Evolutionary conservation across 2,888 invertebrate genomes (phyloP).

Genomic region (Atethmia centrago): DNA sequence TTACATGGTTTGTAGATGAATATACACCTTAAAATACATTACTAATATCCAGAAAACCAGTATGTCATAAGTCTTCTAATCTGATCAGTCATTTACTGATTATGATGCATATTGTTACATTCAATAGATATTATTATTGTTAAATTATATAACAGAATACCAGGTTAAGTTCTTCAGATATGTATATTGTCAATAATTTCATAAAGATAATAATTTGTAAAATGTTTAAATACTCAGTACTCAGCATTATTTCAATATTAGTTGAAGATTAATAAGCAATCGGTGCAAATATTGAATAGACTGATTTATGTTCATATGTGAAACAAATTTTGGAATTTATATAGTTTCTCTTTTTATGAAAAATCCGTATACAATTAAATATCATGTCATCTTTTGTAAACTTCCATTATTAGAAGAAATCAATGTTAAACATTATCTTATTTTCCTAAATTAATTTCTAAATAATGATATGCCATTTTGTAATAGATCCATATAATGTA

Average conservation of each 20-base stretch:
- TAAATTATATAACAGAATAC: conserved; percentile 27
- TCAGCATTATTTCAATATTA: conserved; percentile 39
- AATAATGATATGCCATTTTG: conserved; percentile 47
- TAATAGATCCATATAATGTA: conserved; percentile 48
- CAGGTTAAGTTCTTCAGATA: conserved; percentile 52
- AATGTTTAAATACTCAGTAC: conserved; percentile 57
- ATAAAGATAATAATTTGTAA: too few species aligned
- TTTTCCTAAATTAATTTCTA: conserved; percentile 43
- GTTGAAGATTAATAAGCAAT: conserved; percentile 47
- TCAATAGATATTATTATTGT: conserved; percentile 51
- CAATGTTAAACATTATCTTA: conserved; percentile 41
- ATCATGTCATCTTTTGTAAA: conserved; percentile 43
- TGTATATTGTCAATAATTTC: conserved; percentile 36
- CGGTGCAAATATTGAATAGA: conserved; percentile 55
- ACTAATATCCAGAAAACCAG: conserved; percentile 40
- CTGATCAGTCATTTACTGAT: conserved; percentile 33
- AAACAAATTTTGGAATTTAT: conserved; percentile 48
- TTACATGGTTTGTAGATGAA: conserved; percentile 56
- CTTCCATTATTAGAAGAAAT: conserved; percentile 43
- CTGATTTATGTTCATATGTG: conserved; percentile 56
- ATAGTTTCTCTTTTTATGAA: conserved; percentile 45
- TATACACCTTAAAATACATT: conserved; percentile 45
- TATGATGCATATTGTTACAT: conserved; percentile 37
- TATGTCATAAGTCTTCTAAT: conserved; percentile 44
- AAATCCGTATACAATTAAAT: conserved; percentile 40